These are phyloP conservation scores for Pediacus dermestoides DNA, from an alignment of 2,888 invertebrate genomes.

Conservation along the genomic window DNA sequence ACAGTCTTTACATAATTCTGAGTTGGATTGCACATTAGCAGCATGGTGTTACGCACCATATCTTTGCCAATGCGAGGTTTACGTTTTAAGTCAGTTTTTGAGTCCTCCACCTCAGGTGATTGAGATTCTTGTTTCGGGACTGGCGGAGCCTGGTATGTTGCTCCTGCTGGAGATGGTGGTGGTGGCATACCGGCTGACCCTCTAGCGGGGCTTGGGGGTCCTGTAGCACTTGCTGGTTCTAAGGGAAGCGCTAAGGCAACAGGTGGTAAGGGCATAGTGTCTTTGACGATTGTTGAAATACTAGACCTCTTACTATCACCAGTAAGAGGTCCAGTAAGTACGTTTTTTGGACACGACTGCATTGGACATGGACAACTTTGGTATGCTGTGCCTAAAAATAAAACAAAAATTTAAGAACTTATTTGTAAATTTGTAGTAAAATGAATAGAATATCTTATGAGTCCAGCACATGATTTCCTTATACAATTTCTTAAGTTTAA, in stretches of 20 bases:
- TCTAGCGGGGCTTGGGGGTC: conserved; percentile 66
- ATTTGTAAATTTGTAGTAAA: too few relatives aligned
- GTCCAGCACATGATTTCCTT: too few relatives aligned
- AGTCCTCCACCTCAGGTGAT: conserved; percentile 31
- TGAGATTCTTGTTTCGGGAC: conserved; percentile 32
- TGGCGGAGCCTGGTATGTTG: conserved; percentile 47
- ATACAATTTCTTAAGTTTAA: too few relatives aligned
- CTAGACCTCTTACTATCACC: conserved; percentile 79
- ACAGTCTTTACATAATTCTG: conserved; percentile 37
- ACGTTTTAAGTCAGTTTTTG: conserved; percentile 45
- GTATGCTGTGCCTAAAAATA: conserved; percentile 54
- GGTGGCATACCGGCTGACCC: conserved; percentile 66
- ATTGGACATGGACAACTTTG: conserved; percentile 83
- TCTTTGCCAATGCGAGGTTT: conserved; percentile 60
- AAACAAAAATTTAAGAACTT: too few relatives aligned
- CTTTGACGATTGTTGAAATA: conserved; percentile 46
- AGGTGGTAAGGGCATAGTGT: conserved; percentile 49
- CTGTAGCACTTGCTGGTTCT: conserved; percentile 53
- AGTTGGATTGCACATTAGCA: conserved; percentile 50
- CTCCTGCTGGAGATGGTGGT: conserved; percentile 56
- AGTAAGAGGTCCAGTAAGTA: conserved; percentile 97
- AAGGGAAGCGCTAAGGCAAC: conserved; percentile 52
- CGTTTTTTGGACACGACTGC: conserved; percentile 97
- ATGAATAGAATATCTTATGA: too few relatives aligned
- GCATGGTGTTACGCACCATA: conserved; percentile 61